Percentiles rank a stretch among this genome's conserved stretches.
phyloP scores from a whole-genome alignment of 2,113 vertebrate species.

The Ahaetulla prasina region DNA sequence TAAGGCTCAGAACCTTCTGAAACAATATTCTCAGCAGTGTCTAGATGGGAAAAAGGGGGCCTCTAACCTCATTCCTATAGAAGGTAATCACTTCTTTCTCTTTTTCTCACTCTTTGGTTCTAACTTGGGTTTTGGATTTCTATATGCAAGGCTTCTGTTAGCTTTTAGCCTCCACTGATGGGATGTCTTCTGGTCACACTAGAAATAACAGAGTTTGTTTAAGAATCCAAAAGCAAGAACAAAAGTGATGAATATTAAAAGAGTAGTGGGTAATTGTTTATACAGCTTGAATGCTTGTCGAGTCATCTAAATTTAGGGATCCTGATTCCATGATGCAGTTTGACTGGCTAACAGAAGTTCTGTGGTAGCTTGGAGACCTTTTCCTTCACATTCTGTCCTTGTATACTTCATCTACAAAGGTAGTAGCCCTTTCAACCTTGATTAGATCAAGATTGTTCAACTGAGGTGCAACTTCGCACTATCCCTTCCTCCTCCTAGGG shows the following conservation, averaged over 20 bases:
- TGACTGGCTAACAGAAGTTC: constrained; percentile 65
- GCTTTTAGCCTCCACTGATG: constrained; percentile 27
- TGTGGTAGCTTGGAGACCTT: constrained; percentile 50
- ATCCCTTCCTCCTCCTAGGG: background rate
- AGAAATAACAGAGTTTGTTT: constrained; percentile 10
- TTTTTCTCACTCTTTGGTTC: constrained; percentile 50
- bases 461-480: background rate
- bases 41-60: constrained; percentile 99
- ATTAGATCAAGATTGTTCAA: constrained; percentile 27
- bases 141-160: constrained; percentile 61
- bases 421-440: constrained; percentile 58
- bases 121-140: constrained; percentile 51
- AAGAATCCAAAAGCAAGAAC: background rate
- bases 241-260: background rate
- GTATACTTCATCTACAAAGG: constrained; percentile 49
- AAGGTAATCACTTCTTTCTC: constrained; percentile 86
- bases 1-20: constrained; percentile 99
- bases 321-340: background rate
- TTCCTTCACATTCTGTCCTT: constrained; percentile 53
- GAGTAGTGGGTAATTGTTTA: background rate
- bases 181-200: background rate
- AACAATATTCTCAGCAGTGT: constrained; percentile 99
- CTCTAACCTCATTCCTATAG: constrained; percentile 97
- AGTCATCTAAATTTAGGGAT: background rate
- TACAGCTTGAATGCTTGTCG: background rate